Conservation (phyloP, 2,113 vertebrate species). For the Procavia capensis region DNA sequence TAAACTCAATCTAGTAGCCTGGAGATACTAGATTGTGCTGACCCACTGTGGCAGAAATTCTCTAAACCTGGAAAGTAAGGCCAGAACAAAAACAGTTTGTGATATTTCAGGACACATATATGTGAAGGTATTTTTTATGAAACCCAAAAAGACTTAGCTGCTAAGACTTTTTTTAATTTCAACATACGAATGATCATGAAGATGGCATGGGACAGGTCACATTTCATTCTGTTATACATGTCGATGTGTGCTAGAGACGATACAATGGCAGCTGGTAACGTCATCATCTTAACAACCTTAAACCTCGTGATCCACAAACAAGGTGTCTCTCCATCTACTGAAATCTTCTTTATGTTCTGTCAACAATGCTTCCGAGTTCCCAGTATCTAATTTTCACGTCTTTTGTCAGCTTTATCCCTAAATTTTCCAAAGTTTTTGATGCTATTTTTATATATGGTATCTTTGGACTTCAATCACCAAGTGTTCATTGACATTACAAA, state of each 20-base stretch:
- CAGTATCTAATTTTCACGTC: neutral
- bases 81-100: conserved; percentile 10
- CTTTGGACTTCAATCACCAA: neutral
- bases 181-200: neutral
- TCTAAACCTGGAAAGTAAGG: neutral
- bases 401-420: neutral
- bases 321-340: neutral
- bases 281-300: too few species aligned
- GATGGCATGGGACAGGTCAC: too few species aligned
- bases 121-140: neutral
- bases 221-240: too few species aligned
- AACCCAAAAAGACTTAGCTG: neutral
- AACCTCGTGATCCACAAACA: neutral
- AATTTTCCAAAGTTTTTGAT: neutral
- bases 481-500: neutral
- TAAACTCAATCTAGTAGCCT: neutral
- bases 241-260: too few species aligned
- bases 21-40: neutral
- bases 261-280: neutral
- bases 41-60: neutral
- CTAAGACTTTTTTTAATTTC: neutral
- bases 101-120: conserved; percentile 6
- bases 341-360: neutral
- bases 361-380: neutral
- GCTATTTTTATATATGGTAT: neutral